Evolutionary conservation across 37 sponge, comb jelly and placozoan species (phyloP).

Genomic region (Crambe crambe): DNA sequence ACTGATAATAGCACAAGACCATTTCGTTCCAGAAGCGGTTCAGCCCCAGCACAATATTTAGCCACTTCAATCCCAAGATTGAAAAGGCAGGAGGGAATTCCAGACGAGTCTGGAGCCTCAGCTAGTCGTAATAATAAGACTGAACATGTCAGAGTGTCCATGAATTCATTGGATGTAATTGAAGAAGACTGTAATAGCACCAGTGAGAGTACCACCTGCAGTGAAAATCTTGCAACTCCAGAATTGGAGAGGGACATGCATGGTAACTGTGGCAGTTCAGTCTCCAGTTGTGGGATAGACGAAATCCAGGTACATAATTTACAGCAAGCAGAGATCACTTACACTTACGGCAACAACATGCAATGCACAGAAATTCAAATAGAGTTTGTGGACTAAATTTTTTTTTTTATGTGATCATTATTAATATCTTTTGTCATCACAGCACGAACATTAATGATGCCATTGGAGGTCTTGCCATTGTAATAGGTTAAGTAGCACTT

Average conservation of each 20-base stretch:
- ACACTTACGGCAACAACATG: background rate
- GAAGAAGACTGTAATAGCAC: no score
- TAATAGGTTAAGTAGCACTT: constrained; percentile 39
- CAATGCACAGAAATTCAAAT: background rate
- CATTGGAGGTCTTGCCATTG: constrained; percentile 25
- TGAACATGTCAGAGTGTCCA: no score
- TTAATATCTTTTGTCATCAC: background rate
- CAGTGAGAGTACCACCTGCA: no score
- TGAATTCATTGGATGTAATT: no score
- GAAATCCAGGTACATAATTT: background rate
- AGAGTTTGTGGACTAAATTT: background rate
- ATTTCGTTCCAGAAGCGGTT: background rate
- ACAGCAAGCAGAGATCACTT: background rate
- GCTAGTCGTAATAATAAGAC: no score
- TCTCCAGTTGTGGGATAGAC: background rate
- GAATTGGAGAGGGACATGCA: no score
- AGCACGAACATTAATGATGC: no score
- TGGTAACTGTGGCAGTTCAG: background rate
- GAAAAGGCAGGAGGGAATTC: no score
- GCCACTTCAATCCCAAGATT: no score
- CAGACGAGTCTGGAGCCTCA: no score
- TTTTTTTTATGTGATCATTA: background rate
- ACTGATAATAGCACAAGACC: background rate
- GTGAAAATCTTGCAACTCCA: no score
- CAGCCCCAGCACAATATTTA: background rate